Evolutionary conservation across 2,888 invertebrate species (phyloP).

Genomic region (Sesamia inferens): DNA sequence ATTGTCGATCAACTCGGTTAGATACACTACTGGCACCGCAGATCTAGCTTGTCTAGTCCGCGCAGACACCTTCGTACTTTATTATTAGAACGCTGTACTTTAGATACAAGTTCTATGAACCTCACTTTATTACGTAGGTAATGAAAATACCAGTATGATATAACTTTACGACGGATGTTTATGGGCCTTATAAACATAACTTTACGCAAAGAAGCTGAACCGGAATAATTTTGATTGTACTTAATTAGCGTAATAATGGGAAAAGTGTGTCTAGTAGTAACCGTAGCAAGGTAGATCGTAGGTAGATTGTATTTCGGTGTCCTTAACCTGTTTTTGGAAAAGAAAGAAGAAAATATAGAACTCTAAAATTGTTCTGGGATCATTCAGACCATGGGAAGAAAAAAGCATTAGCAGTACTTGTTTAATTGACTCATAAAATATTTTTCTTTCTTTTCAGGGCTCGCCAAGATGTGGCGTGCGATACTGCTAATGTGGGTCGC

Average conservation of each 20-base stretch:
- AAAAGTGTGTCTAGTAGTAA: not conserved
- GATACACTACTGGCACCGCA: slow-evolving; percentile 54
- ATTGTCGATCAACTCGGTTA: slow-evolving; percentile 65
- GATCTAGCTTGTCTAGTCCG: slow-evolving; percentile 47
- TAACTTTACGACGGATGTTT: slow-evolving; percentile 45
- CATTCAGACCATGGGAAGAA: not conserved
- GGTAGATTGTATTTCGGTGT: not conserved
- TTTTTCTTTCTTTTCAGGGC: slow-evolving; percentile 69
- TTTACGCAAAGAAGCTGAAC: slow-evolving; percentile 14
- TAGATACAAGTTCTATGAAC: slow-evolving; percentile 61
- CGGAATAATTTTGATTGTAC: slow-evolving; percentile 16
- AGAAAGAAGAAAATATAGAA: not conserved
- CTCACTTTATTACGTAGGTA: slow-evolving; percentile 59
- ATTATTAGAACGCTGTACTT: slow-evolving; percentile 62
- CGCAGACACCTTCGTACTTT: slow-evolving; percentile 58
- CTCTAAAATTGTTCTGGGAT: not conserved
- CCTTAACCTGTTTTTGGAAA: too few species aligned
- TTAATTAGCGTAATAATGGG: not conserved
- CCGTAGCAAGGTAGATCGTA: not conserved
- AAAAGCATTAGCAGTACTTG: not conserved
- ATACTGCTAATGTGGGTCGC: slow-evolving; percentile 75
- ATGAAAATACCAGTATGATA: slow-evolving; percentile 54
- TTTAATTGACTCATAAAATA: not conserved
- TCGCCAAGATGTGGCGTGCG: slow-evolving; percentile 81
- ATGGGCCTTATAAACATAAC: slow-evolving; percentile 34